These are phyloP conservation scores for Heteromormyrus szaboi DNA, from an alignment of 2,797 vertebrate species.

Conservation along the genomic window DNA sequence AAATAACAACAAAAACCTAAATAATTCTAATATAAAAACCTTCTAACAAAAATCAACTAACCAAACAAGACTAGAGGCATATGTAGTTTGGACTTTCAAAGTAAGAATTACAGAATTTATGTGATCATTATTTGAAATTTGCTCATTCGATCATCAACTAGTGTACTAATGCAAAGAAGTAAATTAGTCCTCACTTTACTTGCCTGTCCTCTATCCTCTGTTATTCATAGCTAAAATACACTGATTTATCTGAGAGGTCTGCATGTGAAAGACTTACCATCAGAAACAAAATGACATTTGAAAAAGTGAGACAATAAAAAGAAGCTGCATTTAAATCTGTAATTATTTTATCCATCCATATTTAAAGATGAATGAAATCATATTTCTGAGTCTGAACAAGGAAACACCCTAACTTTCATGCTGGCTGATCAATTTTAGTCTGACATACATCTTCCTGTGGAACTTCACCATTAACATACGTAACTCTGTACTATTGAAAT, in stretches of 20 bases:
- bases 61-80: neutral
- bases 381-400: neutral
- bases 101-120: neutral
- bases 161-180: neutral
- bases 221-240: neutral
- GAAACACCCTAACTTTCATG: neutral
- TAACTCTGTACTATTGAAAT: neutral
- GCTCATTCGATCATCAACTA: neutral
- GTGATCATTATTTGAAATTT: neutral
- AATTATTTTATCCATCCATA: neutral
- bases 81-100: neutral
- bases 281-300: neutral
- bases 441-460: neutral
- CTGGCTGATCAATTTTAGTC: neutral
- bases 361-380: neutral
- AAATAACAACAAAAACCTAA: slow-evolving; percentile 4
- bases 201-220: neutral
- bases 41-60: neutral
- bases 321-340: neutral
- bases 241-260: neutral
- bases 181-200: neutral
- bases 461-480: neutral
- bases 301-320: neutral
- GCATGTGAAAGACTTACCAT: neutral
- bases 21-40: neutral